Base-by-base conservation (phyloP, 2,888 invertebrate genomes). In the Ochlodes sylvanus region DNA sequence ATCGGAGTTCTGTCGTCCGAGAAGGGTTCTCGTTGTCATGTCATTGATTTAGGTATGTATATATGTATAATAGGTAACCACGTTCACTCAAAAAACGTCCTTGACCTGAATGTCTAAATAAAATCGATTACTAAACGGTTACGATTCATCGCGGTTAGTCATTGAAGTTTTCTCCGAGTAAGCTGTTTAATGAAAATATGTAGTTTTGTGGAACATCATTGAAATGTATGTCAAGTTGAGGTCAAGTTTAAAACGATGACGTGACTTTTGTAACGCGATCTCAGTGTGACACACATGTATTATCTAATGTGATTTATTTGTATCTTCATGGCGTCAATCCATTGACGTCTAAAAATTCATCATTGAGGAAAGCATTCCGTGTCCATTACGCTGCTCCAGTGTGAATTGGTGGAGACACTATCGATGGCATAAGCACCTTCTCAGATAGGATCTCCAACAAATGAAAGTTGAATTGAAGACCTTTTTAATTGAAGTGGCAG, bases 1-100 rank as follows among this genome's bases (percentile, higher is more conserved):
- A 69, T 76, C 74, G 69, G 81, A 77, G 79, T 75, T 65, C 80
- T 70, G 58, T 50, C 19, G 21, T 15, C 52, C 4, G 21, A 3
- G 12, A 52, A 21, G n/a, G n/a, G n/a, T n/a, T n/a, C n/a, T n/a
- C n/a, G n/a, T n/a, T n/a, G n/a, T n/a, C 27, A 27, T 2, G 5
- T 27, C 27, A 2, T 27, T 4, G 3, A 27, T 4, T 5, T 27
- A 27, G 27, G 27, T 27, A 27, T 27, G 27, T 27, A 27, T 27
- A 38, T 38, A 10, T 38, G 17, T 7, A 14, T 17, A 9, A 14
- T 6, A 17, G 1, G n/a, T 14, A 47, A 47, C 4, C n/a, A 15
- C 14, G n/a, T 6, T 4, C 21, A 21, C 50, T 50, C 19, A 17
- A 27, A 54, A 10, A 19, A 9, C 19, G 52, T 52, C 52, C 52